A percentile compares a stretch with the other conserved stretches of the same genome.
Conservation (phyloP, 2,888 invertebrate species). For the Oxystoma pomonae region DNA sequence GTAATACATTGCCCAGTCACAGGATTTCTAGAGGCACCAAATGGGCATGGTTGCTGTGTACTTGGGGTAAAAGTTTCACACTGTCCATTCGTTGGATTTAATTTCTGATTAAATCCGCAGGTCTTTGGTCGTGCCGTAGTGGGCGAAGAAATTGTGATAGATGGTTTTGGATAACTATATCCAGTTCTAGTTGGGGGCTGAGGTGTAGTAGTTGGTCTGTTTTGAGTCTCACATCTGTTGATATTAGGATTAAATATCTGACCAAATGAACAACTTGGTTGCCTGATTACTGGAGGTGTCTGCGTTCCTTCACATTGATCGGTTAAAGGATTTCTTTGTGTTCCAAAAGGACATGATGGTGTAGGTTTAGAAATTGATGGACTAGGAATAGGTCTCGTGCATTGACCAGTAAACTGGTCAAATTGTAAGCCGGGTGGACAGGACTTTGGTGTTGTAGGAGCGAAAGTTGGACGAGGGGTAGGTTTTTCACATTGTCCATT, state of each 20-base stretch:
- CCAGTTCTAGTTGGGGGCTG: conserved; percentile 1
- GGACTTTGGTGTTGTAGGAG: background rate
- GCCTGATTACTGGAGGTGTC: conserved; percentile 3
- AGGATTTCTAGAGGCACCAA: background rate
- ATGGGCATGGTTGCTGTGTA: background rate
- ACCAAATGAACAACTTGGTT: conserved; percentile 12
- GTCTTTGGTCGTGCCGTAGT: background rate
- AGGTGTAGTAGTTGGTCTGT: background rate
- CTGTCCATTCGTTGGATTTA: conserved; percentile 1
- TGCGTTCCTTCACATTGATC: conserved; percentile 8
- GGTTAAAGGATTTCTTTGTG: conserved; percentile 8
- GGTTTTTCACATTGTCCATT: conserved; percentile 18
- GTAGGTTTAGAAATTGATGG: conserved; percentile 5
- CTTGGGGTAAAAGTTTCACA: background rate
- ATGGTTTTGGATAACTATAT: conserved; percentile 7
- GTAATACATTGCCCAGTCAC: background rate
- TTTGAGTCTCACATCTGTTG: conserved; percentile 12
- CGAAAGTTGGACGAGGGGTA: background rate
- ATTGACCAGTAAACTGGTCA: conserved; percentile 7
- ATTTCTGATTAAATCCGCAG: conserved; percentile 30
- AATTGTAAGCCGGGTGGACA: conserved; percentile 16
- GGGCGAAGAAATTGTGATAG: background rate
- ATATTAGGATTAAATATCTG: conserved; percentile 9
- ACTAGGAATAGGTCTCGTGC: background rate
- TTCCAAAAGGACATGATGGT: background rate